A percentile compares a stretch with the other conserved stretches of the same genome.
Conservation (phyloP, 2,113 vertebrate species). For the Porphyrio hochstetteri region DNA sequence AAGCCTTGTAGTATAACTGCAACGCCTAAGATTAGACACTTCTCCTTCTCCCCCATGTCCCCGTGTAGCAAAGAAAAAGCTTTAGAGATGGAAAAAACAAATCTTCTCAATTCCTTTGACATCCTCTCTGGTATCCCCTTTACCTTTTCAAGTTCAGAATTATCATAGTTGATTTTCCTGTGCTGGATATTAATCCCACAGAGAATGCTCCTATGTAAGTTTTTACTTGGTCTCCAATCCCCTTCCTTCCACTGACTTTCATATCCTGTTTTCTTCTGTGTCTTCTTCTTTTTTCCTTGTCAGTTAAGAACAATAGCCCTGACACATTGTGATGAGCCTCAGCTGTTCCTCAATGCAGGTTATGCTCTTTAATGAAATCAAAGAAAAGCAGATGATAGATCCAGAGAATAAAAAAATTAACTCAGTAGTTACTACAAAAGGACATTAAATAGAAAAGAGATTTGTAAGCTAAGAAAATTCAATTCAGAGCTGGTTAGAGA, state of each 20-base stretch:
- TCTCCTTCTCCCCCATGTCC: not conserved
- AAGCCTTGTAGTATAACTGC: not conserved
- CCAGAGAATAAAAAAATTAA: slow-evolving; percentile 8
- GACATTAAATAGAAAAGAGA: not conserved
- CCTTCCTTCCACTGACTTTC: not conserved
- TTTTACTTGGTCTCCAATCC: not conserved
- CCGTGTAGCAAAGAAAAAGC: not conserved
- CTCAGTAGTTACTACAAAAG: not conserved
- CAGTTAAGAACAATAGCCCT: not conserved
- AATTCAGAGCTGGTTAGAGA: not conserved
- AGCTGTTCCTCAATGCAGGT: not conserved
- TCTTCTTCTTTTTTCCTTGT: not conserved
- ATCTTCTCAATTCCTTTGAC: not conserved
- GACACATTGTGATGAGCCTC: not conserved
- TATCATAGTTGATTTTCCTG: slow-evolving; percentile 7
- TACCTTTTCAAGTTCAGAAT: slow-evolving; percentile 5
- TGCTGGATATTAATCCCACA: not conserved
- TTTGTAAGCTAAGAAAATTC: not conserved
- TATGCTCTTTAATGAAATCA: slow-evolving; percentile 16
- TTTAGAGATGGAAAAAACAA: not conserved
- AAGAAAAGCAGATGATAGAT: not conserved
- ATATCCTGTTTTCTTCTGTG: not conserved
- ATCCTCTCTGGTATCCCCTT: not conserved
- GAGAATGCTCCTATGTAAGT: not conserved
- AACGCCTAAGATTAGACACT: rapidly evolving